Conservation (phyloP, 2,797 vertebrate genomes). For the Rhabdophis nuchalis region DNA sequence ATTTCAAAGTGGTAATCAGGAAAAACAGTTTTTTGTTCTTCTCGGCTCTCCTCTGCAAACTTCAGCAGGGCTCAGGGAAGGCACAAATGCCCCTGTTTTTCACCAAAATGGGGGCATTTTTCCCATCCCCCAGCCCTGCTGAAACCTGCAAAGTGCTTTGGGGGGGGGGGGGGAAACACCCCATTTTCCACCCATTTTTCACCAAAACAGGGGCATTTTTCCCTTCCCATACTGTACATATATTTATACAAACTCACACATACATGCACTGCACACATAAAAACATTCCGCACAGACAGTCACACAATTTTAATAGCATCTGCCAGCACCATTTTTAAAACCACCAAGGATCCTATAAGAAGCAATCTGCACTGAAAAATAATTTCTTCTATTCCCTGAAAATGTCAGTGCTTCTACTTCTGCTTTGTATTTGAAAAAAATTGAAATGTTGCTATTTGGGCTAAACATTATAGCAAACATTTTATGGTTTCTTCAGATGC, state of each 20-base stretch:
- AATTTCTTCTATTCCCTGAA: slow-evolving; percentile 12
- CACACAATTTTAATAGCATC: background rate
- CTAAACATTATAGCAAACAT: background rate
- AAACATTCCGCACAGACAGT: background rate
- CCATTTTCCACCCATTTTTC: too few relatives aligned
- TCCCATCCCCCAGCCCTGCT: too few relatives aligned
- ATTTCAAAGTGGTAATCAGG: too few relatives aligned
- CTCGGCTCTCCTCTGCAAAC: too few relatives aligned
- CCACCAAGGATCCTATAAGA: background rate
- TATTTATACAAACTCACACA: background rate
- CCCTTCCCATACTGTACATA: too few relatives aligned
- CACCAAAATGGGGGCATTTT: too few relatives aligned
- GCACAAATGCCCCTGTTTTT: too few relatives aligned
- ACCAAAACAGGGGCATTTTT: too few relatives aligned
- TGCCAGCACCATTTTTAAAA: slow-evolving; percentile 21
- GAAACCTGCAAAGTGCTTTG: too few relatives aligned
- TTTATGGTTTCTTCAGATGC: slow-evolving; percentile 27
- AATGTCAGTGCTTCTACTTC: slow-evolving; percentile 10
- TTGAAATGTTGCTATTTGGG: background rate
- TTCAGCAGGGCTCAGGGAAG: too few relatives aligned
- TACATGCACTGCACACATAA: background rate
- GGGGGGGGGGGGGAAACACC: too few relatives aligned
- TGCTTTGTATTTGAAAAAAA: slow-evolving; percentile 29
- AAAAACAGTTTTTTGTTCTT: too few relatives aligned
- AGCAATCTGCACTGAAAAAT: slow-evolving; percentile 12